These are phyloP conservation scores for Pangasius larnaudii DNA, from an alignment of 2,797 vertebrate genomes.

Conservation along the genomic window DNA sequence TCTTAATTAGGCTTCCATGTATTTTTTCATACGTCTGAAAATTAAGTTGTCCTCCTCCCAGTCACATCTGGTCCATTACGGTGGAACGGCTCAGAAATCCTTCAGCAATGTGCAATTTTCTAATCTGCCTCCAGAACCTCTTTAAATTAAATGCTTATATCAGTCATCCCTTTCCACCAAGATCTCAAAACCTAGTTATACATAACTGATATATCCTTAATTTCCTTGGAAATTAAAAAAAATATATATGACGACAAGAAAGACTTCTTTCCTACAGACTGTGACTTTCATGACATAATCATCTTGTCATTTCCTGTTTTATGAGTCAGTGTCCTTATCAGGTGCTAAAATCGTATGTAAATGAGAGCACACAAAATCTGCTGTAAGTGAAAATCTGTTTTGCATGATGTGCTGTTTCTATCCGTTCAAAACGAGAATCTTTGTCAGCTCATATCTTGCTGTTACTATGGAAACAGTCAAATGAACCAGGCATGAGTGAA, in stretches of 20 bases:
- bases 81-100: neutral
- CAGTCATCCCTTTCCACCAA: neutral
- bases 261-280: neutral
- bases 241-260: neutral
- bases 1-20: neutral
- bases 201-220: neutral
- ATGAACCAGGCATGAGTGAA: constrained; percentile 17
- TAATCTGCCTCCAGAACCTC: neutral
- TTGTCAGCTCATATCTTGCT: constrained; percentile 61
- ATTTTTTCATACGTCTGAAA: neutral
- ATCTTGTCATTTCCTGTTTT: neutral
- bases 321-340: neutral
- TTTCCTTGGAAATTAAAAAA: no score
- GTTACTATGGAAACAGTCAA: constrained; percentile 47
- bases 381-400: constrained; percentile 20
- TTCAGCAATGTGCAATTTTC: neutral
- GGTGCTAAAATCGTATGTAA: constrained; percentile 13
- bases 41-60: neutral
- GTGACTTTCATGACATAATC: neutral
- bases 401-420: neutral
- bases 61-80: neutral
- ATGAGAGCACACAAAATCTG: constrained; percentile 10
- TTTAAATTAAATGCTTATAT: neutral
- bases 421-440: constrained; percentile 11
- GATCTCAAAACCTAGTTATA: neutral